phyloP scores from a whole-genome alignment of 2,797 vertebrate genomes.

The Etheostoma perlongum region DNA sequence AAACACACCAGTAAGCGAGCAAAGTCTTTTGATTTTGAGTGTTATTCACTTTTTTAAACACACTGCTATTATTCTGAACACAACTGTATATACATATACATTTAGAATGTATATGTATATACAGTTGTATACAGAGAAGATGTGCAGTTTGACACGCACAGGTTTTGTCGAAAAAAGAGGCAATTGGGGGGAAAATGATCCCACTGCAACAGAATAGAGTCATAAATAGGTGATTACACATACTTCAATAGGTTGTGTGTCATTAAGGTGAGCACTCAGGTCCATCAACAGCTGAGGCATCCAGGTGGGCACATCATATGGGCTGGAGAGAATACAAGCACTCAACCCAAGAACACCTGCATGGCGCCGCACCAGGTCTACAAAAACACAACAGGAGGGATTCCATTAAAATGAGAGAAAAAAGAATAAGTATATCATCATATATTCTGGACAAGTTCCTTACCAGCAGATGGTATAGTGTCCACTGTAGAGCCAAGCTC shows the following conservation, averaged over 20 bases:
- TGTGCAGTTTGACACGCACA: neutral
- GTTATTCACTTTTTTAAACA: no score
- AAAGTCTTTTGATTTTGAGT: no score
- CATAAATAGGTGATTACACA: neutral
- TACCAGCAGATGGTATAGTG: slow-evolving; percentile 94
- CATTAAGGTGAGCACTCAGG: slow-evolving; percentile 96
- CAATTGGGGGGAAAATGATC: neutral
- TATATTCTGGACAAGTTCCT: slow-evolving; percentile 18
- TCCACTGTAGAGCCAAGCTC: slow-evolving; percentile 89
- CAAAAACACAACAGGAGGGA: slow-evolving; percentile 23
- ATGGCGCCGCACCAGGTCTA: slow-evolving; percentile 94
- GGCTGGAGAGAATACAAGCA: slow-evolving; percentile 96
- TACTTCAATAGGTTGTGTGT: slow-evolving; percentile 98
- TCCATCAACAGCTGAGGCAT: slow-evolving; percentile 99
- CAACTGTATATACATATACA: no score
- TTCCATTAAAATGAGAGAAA: slow-evolving; percentile 8
- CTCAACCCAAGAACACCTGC: slow-evolving; percentile 96
- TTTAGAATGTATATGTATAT: no score
- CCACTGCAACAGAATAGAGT: neutral
- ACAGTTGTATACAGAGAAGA: no score
- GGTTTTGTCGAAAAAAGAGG: neutral
- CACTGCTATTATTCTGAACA: no score
- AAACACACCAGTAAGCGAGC: no score
- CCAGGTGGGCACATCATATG: slow-evolving; percentile 97
- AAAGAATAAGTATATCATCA: neutral